phyloP scores from a whole-genome alignment of 2,888 invertebrate species.

The Cephus spinipes region DNA sequence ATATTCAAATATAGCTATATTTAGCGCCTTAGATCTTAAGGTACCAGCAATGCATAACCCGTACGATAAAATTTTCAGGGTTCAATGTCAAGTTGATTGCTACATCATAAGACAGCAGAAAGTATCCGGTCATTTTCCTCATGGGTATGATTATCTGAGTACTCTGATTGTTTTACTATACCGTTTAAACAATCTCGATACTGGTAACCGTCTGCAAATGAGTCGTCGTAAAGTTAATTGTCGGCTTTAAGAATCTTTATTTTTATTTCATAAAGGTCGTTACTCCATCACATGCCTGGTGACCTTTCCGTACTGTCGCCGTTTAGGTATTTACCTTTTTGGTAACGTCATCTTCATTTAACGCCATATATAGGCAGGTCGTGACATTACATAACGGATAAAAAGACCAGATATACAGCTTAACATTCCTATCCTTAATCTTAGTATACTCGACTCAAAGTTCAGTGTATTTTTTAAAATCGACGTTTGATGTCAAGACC shows the following conservation, averaged over 20 bases:
- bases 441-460: not conserved
- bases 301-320: not conserved
- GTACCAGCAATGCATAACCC: not conserved
- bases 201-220: constrained; percentile 1
- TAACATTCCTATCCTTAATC: not conserved
- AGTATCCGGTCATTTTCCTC: not conserved
- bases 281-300: not conserved
- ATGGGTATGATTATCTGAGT: not conserved
- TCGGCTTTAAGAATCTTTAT: not conserved
- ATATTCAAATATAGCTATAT: no score
- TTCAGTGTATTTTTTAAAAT: not conserved
- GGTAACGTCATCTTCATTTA: not conserved
- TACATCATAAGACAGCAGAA: not conserved
- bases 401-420: not conserved
- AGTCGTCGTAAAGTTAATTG: constrained; percentile 10
- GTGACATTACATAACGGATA: not conserved
- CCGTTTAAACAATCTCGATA: not conserved
- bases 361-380: not conserved
- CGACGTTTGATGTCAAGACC: not conserved
- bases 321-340: not conserved
- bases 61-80: not conserved
- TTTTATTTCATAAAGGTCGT: not conserved
- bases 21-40: not conserved
- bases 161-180: constrained; percentile 12
- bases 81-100: not conserved